These are phyloP conservation scores for Sphaerolaimus hirsutus DNA, from an alignment of 2,888 invertebrate species.

Conservation along the genomic window DNA sequence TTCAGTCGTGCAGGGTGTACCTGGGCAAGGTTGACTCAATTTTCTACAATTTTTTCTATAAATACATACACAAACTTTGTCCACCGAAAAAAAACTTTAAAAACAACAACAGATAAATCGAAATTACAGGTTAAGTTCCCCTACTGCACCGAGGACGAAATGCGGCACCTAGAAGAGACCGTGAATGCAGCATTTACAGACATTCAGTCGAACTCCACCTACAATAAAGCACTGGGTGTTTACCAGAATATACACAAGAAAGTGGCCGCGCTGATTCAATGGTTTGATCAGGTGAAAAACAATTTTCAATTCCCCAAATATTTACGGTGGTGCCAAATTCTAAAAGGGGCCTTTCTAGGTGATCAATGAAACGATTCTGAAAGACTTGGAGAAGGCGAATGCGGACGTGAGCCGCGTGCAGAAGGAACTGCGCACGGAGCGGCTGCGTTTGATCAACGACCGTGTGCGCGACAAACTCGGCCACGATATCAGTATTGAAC, in stretches of 20 bases:
- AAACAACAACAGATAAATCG: background rate
- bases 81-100: background rate
- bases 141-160: conserved; percentile 32
- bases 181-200: conserved; percentile 32
- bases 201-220: conserved; percentile 29
- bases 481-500: conserved; percentile 19
- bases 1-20: conserved; percentile 31
- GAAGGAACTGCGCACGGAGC: conserved; percentile 29
- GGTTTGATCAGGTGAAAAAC: conserved; percentile 32
- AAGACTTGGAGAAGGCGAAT: conserved; percentile 29
- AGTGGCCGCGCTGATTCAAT: conserved; percentile 31
- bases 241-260: conserved; percentile 30
- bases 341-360: conserved; percentile 21
- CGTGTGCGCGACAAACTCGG: conserved; percentile 18
- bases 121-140: conserved; percentile 29
- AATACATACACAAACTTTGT: background rate
- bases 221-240: conserved; percentile 27
- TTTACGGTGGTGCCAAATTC: background rate
- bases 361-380: conserved; percentile 31
- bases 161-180: conserved; percentile 29
- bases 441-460: conserved; percentile 29
- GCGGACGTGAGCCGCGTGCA: conserved; percentile 27
- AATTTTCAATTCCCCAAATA: background rate
- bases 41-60: background rate
- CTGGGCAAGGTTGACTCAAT: conserved; percentile 25